Evolutionary conservation across 2,113 vertebrate species (phyloP), one percentile per base, ranked within the genome.

Genomic region (Cottus gobio): DNA sequence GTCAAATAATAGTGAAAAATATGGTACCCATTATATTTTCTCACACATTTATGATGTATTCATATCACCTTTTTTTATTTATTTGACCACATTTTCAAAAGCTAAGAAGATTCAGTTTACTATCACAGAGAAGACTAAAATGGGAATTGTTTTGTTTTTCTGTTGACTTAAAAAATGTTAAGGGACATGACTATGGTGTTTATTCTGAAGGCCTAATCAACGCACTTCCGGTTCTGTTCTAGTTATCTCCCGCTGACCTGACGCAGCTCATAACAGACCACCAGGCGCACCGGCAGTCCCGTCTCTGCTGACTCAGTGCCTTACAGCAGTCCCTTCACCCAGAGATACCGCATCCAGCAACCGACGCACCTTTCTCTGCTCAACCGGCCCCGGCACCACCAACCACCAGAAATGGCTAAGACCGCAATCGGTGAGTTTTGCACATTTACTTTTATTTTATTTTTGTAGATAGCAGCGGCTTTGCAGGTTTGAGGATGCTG

Each of bases 261-360:
- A 85, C 85, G 71, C 76, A 73, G 76, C 80, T 88, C 71, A 58
- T 58, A 7, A 82, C 85, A 88, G 87, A 90, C 86, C 91, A 92
- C 82, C 86, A 91, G 77, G 85, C 89, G 86, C 88, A 90, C 88
- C 87, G 77, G 91, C 85, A 90, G 76, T 79, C 78, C 81, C 22
- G 71, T 89, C 91, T 92, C 85, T 95, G 95, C 95, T 96, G 95
- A 96, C 94, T 96, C 95, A 95, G 95, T 95, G 94, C 95, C 95
- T 96, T 95, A 94, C 85, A 93, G 84, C 91, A 91, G 92, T 90
- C 88, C 81, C 78, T 86, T 80, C 90, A 80, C 74, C 86, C 81
- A 85, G 89, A 82, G 87, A 88, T 73, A 85, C 89, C 89, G 91
- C 89, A 90, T 83, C 91, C 85, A 90, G 77, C 72, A 60, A 77